Evolutionary conservation across 2,797 vertebrate species (phyloP).

Genomic region (Eupleurogrammus muticus): DNA sequence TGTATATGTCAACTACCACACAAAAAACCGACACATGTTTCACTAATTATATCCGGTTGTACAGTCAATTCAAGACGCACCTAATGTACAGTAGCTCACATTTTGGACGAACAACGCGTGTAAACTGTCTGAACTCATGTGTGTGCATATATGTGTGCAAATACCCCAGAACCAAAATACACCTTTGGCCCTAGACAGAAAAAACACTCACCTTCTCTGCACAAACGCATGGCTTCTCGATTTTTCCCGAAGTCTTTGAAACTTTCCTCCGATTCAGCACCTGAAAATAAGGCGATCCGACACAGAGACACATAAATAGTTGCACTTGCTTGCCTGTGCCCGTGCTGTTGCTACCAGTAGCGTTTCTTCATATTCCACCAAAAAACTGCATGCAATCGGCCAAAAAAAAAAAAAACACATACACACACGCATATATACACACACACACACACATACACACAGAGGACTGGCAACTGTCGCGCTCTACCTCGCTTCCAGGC

Average conservation of each 20-base stretch:
- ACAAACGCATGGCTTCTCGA: constrained; percentile 98
- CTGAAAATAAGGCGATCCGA: constrained; percentile 82
- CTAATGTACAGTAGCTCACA: constrained; percentile 48
- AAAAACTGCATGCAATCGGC: constrained; percentile 85
- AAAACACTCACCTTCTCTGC: constrained; percentile 94
- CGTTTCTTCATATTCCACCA: constrained; percentile 82
- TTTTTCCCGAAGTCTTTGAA: constrained; percentile 98
- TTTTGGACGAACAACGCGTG: constrained; percentile 42
- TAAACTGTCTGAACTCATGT: constrained; percentile 61
- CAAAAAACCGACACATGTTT: constrained; percentile 41
- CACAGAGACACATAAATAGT: constrained; percentile 82
- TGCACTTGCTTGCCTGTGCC: constrained; percentile 83
- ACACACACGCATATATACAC: not conserved
- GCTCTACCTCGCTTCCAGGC: constrained; percentile 69
- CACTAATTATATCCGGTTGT: constrained; percentile 39
- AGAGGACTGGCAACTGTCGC: constrained; percentile 75
- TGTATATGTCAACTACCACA: constrained; percentile 50
- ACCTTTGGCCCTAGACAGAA: constrained; percentile 71
- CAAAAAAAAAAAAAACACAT: constrained; percentile 60
- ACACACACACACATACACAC: not conserved
- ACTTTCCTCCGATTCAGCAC: constrained; percentile 96
- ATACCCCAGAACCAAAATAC: constrained; percentile 76
- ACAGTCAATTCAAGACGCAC: constrained; percentile 27
- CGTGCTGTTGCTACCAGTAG: constrained; percentile 81
- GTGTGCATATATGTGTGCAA: constrained; percentile 43